Evolutionary conservation across 2,888 invertebrate species (phyloP).

Genomic region (Crioceris asparagi): DNA sequence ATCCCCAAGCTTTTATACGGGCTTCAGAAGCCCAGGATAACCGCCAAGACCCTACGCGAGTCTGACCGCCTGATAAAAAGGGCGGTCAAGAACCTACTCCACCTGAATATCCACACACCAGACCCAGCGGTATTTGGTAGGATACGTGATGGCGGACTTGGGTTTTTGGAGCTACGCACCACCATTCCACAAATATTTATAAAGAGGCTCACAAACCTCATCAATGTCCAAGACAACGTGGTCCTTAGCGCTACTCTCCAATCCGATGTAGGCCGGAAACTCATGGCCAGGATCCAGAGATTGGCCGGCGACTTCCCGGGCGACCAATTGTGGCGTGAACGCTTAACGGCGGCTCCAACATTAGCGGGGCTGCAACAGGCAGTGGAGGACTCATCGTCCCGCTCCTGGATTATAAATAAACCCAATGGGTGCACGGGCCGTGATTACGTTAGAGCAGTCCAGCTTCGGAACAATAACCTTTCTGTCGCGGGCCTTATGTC

Average conservation of each 20-base stretch:
- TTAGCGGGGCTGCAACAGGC: constrained; percentile 8
- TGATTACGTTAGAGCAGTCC: constrained; percentile 19
- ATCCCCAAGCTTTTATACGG: no score
- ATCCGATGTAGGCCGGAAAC: constrained; percentile 1
- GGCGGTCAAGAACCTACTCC: no score
- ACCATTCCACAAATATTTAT: constrained; percentile 1
- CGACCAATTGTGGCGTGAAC: constrained; percentile 6
- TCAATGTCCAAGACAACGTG: constrained; percentile 6
- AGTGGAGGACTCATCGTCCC: constrained; percentile 1
- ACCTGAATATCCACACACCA: constrained; percentile 38
- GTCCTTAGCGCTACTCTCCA: constrained; percentile 6
- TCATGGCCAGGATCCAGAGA: background rate
- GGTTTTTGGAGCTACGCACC: constrained; percentile 17
- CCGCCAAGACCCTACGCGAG: no score
- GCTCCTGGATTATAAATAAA: background rate
- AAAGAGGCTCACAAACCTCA: constrained; percentile 8
- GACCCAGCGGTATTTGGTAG: constrained; percentile 24
- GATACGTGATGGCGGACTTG: constrained; percentile 22
- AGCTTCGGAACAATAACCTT: constrained; percentile 9
- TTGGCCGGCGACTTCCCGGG: background rate
- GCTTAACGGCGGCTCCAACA: constrained; percentile 5
- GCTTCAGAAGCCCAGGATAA: no score
- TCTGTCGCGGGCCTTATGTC: constrained; percentile 7
- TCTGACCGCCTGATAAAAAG: no score
- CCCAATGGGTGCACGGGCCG: constrained; percentile 10